Evolutionary conservation across 2,797 vertebrate species (phyloP), one percentile per base, ranked within the genome.

Genomic region (Tolypeutes matacus): DNA sequence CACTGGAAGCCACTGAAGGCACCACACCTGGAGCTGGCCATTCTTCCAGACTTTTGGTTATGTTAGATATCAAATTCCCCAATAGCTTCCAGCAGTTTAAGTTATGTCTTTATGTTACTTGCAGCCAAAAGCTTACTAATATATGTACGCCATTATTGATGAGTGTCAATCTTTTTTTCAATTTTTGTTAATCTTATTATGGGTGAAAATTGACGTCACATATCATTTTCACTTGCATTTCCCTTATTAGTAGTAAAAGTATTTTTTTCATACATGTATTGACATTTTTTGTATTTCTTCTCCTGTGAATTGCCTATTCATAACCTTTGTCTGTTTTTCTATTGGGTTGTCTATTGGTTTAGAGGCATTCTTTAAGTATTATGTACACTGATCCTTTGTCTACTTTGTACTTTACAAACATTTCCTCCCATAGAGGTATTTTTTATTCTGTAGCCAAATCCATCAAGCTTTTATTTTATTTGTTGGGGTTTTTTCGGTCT

Each of bases 171-270:
- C 69, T 93, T 67, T 89, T 56, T 42, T 56, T n/a, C 88, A 84
- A 78, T 5, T 86, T 56, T 78, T 23, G 3, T 83, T 34, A 46
- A 3, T 89, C 58, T 89, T 87, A 51, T 25, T 53, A 80, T 42
- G 46, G 39, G 34, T 72, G 70, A 90, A 95, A 87, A 75, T 56
- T 51, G 39, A 81, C 11, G 78, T 46, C 27, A 29, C 29, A 62
- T 73, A 53, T 78, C 56, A 91, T 56, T 84, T 78, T 93, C 93
- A 53, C 86, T 89, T 73, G 4, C 29, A 67, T 76, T 92, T 85
- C 39, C 39, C 34, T 90, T 69, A 7, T 95, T 49, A 78, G 67
- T 82, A 76, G 78, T 84, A 84, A 81, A 17, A 91, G 11, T 31
- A 15, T 60, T 85, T 93, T 39, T 56, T 96, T 42, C 76, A 65